phyloP scores from a whole-genome alignment of 2,113 vertebrate genomes.

The Chrysochloris asiatica region DNA sequence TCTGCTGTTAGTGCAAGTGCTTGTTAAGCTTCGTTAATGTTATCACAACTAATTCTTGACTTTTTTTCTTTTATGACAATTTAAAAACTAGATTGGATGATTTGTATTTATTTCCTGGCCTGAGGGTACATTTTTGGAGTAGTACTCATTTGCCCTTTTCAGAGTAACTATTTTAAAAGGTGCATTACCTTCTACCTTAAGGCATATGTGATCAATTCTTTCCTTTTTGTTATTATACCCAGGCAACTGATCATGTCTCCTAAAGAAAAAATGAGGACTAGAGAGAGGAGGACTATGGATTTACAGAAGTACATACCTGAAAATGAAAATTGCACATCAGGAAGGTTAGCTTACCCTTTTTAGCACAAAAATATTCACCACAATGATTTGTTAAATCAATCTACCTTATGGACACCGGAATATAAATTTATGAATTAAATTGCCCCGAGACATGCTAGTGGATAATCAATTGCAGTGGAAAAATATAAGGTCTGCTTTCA shows the following conservation, averaged over 20 bases:
- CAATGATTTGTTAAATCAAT: constrained; percentile 36
- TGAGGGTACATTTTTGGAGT: neutral
- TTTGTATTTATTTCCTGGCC: constrained; percentile 59
- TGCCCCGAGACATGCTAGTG: neutral
- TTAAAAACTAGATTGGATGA: constrained; percentile 50
- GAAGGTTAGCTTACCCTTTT: constrained; percentile 44
- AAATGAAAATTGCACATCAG: constrained; percentile 47
- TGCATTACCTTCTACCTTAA: neutral
- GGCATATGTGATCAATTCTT: constrained; percentile 27
- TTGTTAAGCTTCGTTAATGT: constrained; percentile 58
- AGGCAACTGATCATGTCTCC: neutral
- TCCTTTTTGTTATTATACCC: constrained; percentile 19
- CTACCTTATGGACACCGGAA: constrained; percentile 2
- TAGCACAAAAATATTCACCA: constrained; percentile 28
- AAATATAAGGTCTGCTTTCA: constrained; percentile 1
- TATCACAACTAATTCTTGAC: constrained; percentile 66
- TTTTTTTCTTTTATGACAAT: constrained; percentile 50
- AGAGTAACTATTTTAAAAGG: neutral
- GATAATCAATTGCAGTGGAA: constrained; percentile 27
- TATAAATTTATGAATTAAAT: constrained; percentile 30
- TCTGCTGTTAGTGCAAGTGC: constrained; percentile 22
- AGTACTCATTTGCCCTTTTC: constrained; percentile 40
- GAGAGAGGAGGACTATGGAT: constrained; percentile 38
- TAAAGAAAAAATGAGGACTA: constrained; percentile 38
- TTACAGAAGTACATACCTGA: constrained; percentile 42